Conservation (phyloP, 2,797 vertebrate species). For the Miichthys miiuy region DNA sequence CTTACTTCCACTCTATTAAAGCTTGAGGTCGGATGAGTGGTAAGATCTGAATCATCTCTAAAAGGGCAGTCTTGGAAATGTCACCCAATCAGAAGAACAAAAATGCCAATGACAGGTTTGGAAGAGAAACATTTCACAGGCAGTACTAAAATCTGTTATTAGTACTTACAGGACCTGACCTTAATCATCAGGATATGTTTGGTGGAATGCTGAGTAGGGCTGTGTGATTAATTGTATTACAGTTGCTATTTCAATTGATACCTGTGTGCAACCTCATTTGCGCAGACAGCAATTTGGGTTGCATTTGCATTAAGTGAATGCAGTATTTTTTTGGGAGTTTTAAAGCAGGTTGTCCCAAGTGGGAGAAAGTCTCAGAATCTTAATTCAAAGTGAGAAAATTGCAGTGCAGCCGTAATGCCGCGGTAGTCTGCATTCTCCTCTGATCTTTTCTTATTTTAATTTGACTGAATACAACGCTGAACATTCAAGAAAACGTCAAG, state of each 20-base stretch:
- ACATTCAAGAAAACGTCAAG: background rate
- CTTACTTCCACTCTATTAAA: slow-evolving; percentile 50
- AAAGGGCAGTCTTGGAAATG: slow-evolving; percentile 51
- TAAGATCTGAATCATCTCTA: background rate
- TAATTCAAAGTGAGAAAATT: background rate
- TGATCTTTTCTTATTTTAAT: background rate
- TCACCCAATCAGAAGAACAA: slow-evolving; percentile 56
- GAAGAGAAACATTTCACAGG: slow-evolving; percentile 34
- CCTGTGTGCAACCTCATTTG: background rate
- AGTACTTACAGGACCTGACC: background rate
- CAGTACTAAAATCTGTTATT: slow-evolving; percentile 24
- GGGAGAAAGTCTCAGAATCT: background rate
- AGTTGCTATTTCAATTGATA: background rate
- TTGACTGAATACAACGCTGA: background rate
- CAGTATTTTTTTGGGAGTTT: background rate
- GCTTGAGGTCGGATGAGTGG: slow-evolving; percentile 36
- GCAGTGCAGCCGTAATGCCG: background rate
- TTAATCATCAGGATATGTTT: background rate
- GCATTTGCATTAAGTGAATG: background rate
- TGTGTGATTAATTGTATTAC: background rate
- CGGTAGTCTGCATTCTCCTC: background rate
- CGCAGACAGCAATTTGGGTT: background rate
- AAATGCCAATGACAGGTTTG: slow-evolving; percentile 31
- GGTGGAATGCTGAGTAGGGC: background rate
- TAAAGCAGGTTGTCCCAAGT: background rate